These are phyloP conservation scores for Thysanoteuthis rhombus DNA, from an alignment of 2,888 invertebrate species.

Conservation along the genomic window DNA sequence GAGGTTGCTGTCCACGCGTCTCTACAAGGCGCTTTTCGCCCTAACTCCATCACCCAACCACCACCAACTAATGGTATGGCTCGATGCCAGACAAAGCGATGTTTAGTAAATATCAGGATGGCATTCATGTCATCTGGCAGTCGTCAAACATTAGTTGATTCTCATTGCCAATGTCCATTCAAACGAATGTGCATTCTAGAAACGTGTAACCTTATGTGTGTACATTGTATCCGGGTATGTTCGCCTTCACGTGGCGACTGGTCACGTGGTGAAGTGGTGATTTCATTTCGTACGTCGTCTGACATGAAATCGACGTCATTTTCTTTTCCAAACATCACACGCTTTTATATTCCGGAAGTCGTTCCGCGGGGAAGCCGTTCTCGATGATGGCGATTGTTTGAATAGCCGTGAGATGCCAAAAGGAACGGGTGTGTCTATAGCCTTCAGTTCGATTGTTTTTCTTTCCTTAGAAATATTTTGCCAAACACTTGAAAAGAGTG, in stretches of 20 bases:
- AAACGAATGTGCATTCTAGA: no score
- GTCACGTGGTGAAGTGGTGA: background rate
- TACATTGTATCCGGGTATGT: background rate
- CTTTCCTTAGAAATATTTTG: background rate
- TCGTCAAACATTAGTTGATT: no score
- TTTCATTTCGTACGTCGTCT: background rate
- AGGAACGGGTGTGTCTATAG: background rate
- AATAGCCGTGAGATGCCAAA: background rate
- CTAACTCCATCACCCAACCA: no score
- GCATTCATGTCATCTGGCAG: no score
- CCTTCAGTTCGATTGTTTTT: background rate
- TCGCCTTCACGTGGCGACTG: background rate
- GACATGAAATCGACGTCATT: background rate
- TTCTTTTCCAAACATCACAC: background rate
- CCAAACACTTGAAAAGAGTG: background rate
- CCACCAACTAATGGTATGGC: no score
- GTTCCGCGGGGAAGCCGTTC: background rate
- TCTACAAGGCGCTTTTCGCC: no score
- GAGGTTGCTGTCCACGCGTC: no score
- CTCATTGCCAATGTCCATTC: no score
- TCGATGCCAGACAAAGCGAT: no score
- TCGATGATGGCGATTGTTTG: background rate
- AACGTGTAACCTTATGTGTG: no score
- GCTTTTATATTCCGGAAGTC: background rate
- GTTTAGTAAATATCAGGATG: no score